A percentile compares a stretch with the other conserved stretches of the same genome.
phyloP scores from a whole-genome alignment of 1,140 invertebrate species.

The Cephus cinctus region DNA sequence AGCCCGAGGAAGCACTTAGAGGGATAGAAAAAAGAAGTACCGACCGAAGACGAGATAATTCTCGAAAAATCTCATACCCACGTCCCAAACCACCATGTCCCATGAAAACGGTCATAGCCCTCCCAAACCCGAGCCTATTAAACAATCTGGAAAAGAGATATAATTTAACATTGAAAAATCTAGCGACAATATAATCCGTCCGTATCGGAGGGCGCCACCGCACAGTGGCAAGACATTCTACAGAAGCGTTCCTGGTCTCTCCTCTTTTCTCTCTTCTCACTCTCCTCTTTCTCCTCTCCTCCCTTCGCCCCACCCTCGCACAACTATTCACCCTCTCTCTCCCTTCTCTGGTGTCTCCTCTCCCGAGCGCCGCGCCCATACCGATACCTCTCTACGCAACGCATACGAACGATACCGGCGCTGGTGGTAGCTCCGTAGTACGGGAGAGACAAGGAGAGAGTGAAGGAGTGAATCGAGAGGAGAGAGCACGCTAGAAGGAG shows the following conservation, averaged over 20 bases:
- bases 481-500: constrained; percentile 6
- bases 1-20: too few relatives aligned
- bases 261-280: constrained; percentile 17
- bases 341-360: constrained; percentile 2
- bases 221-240: constrained; percentile 30
- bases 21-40: too few relatives aligned
- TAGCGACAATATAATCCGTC: too few relatives aligned
- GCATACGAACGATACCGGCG: constrained; percentile 2
- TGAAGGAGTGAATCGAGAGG: constrained; percentile 9
- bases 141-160: too few relatives aligned
- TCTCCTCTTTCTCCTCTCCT: constrained; percentile 7
- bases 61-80: too few relatives aligned
- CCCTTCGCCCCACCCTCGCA: background rate
- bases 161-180: too few relatives aligned
- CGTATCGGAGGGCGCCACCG: constrained; percentile 44
- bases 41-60: too few relatives aligned
- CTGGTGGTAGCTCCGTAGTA: constrained; percentile 10
- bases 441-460: constrained; percentile 12
- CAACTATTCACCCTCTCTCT: background rate
- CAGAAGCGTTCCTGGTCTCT: constrained; percentile 14
- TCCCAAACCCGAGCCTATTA: too few relatives aligned
- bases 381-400: background rate
- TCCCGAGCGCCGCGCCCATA: constrained; percentile 23
- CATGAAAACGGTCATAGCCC: too few relatives aligned
- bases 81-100: too few relatives aligned